Percentiles rank a stretch among this genome's conserved stretches.
Evolutionary conservation across 2,888 invertebrate species (phyloP).

Genomic region (Zaprionus lineosus): DNA sequence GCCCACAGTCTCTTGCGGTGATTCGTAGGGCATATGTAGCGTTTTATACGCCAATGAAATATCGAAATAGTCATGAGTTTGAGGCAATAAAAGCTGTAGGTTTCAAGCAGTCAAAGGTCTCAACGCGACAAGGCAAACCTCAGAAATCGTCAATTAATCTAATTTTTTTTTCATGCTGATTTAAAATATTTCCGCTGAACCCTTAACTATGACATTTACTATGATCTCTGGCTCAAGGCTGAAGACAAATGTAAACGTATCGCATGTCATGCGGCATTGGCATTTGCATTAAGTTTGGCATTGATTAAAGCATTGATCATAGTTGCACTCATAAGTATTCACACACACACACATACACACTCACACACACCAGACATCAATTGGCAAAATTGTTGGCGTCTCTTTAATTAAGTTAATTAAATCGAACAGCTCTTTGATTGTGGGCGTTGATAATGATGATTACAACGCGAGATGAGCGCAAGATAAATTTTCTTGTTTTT

Average conservation of each 20-base stretch:
- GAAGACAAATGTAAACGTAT: constrained; percentile 22
- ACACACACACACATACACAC: constrained; percentile 6
- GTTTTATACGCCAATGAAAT: constrained; percentile 4
- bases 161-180: background rate
- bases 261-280: constrained; percentile 26
- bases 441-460: constrained; percentile 13
- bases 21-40: constrained; percentile 14
- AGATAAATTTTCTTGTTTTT: too few species aligned
- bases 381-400: constrained; percentile 33
- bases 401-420: constrained; percentile 52
- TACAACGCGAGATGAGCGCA: too few species aligned
- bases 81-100: background rate
- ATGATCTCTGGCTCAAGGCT: background rate
- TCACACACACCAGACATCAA: constrained; percentile 21
- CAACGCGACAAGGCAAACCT: too few species aligned
- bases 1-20: too few species aligned
- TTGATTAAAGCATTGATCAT: constrained; percentile 21
- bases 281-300: constrained; percentile 41
- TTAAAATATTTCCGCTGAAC: background rate
- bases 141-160: background rate
- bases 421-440: constrained; percentile 12
- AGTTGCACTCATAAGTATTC: constrained; percentile 17
- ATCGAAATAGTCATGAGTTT: background rate
- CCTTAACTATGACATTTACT: background rate
- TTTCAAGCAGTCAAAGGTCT: too few species aligned